Percentiles rank a stretch among this genome's conserved stretches.
Conservation (phyloP, 2,888 invertebrate genomes). For the Dynastes tityus region DNA sequence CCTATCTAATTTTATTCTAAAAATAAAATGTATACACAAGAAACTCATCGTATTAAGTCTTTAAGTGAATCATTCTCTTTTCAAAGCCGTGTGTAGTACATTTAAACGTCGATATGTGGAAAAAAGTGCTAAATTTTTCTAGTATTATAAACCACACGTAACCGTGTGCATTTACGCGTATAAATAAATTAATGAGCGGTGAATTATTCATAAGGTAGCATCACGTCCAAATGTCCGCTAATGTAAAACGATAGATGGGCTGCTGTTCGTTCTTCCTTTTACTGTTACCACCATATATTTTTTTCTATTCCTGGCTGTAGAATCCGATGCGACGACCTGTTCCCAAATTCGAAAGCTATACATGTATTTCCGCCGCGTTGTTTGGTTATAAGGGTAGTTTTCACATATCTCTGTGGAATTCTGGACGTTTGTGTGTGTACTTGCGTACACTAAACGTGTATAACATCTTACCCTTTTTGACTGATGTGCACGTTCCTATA, state of each 20-base stretch:
- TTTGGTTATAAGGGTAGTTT: constrained; percentile 56
- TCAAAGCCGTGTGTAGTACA: constrained; percentile 1
- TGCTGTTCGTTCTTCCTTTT: constrained; percentile 32
- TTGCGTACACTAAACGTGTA: constrained; percentile 1
- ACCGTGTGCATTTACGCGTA: constrained; percentile 42
- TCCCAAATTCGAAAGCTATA: constrained; percentile 32
- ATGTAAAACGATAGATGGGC: constrained; percentile 5
- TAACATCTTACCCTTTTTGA: constrained; percentile 28
- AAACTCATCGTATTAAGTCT: constrained; percentile 13
- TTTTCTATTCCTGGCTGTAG: constrained; percentile 12
- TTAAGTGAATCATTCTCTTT: constrained; percentile 26
- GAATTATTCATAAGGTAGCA: constrained; percentile 44
- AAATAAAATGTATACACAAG: constrained; percentile 17
- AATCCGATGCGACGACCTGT: not conserved
- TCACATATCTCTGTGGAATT: constrained; percentile 65
- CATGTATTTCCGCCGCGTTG: constrained; percentile 19
- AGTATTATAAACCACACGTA: constrained; percentile 45
- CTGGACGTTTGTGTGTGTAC: constrained; percentile 21
- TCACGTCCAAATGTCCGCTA: constrained; percentile 22
- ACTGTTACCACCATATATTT: constrained; percentile 29
- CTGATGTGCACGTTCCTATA: constrained; percentile 13
- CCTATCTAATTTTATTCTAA: constrained; percentile 9
- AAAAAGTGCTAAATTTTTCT: constrained; percentile 52
- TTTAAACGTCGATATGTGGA: constrained; percentile 11
- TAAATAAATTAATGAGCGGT: constrained; percentile 39